phyloP scores from a whole-genome alignment of 2,797 vertebrate species.

The Amphiprion clarkii region DNA sequence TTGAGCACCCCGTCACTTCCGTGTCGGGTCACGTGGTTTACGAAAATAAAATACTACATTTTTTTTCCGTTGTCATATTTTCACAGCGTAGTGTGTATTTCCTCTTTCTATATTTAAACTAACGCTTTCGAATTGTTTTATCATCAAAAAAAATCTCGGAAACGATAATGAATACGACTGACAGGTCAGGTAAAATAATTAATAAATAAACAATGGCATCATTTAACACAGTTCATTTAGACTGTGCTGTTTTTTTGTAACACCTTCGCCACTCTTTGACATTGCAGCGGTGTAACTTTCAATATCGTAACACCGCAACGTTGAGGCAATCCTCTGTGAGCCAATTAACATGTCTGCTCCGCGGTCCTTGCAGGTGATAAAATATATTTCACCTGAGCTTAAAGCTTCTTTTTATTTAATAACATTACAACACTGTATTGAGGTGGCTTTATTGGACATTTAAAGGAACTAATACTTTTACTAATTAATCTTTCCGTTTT shows the following conservation, averaged over 20 bases:
- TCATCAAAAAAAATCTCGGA: no score
- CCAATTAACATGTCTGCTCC: constrained; percentile 33
- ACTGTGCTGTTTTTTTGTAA: neutral
- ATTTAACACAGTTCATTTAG: neutral
- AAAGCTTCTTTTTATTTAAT: accelerated
- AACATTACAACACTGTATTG: accelerated
- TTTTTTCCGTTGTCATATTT: neutral
- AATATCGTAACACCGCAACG: constrained; percentile 13
- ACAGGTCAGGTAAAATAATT: no score
- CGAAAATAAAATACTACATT: neutral
- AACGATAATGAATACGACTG: no score
- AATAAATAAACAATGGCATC: no score
- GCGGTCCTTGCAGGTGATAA: constrained; percentile 64
- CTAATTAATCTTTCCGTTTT: accelerated
- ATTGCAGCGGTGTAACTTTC: neutral
- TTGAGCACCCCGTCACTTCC: constrained; percentile 83
- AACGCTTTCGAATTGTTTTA: no score
- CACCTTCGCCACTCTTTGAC: no score
- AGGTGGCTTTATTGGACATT: accelerated
- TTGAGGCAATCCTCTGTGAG: constrained; percentile 22
- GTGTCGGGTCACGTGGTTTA: constrained; percentile 73
- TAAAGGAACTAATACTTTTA: accelerated
- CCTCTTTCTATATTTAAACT: no score
- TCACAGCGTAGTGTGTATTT: no score
- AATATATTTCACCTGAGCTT: neutral